phyloP scores from a whole-genome alignment of 2,113 vertebrate species.

The Lycaon pictus region DNA sequence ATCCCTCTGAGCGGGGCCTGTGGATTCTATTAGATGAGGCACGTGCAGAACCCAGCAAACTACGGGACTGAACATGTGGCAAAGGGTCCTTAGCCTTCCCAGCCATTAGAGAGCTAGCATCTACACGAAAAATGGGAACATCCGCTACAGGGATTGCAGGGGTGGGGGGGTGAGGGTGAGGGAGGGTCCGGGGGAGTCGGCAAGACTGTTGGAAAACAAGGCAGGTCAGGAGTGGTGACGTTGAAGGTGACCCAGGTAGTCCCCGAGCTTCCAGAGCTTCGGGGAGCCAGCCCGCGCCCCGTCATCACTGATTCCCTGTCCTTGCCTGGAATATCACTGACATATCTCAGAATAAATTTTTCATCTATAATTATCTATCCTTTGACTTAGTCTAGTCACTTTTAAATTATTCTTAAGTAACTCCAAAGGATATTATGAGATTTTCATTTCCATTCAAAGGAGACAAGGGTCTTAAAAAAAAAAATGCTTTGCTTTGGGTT shows the following conservation, averaged over 20 bases:
- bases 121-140: conserved; percentile 3
- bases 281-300: background rate
- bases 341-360: conserved; percentile 29
- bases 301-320: background rate
- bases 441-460: conserved; percentile 51
- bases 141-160: background rate
- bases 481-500: background rate
- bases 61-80: background rate
- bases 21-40: conserved; percentile 30
- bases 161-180: background rate
- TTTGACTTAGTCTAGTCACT: conserved; percentile 44
- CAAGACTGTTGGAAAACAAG: background rate
- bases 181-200: background rate
- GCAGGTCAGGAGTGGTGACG: background rate
- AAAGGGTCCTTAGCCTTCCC: background rate
- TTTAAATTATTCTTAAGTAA: conserved; percentile 40
- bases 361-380: conserved; percentile 38
- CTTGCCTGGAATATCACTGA: background rate
- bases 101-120: background rate
- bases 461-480: background rate
- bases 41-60: background rate
- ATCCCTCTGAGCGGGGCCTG: background rate
- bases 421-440: conserved; percentile 5
- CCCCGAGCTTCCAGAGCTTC: background rate
- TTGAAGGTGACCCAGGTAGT: background rate